Conservation (phyloP, 2,113 vertebrate genomes). For the Sakesphorus luctuosus region DNA sequence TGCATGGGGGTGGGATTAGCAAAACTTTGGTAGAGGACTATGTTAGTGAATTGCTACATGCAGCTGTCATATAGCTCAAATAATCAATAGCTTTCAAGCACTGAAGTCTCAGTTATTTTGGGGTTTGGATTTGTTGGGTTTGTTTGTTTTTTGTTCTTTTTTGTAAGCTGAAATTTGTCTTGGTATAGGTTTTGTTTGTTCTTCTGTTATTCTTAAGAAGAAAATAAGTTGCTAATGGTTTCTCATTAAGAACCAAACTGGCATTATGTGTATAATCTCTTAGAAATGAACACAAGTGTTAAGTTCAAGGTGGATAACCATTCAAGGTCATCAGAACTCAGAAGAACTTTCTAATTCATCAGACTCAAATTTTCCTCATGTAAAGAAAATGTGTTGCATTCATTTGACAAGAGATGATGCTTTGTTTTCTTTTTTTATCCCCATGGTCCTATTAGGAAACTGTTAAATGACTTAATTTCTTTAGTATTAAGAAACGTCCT, state of each 20-base stretch:
- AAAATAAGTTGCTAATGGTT: neutral
- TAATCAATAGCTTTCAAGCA: neutral
- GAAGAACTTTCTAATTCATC: neutral
- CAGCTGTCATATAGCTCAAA: neutral
- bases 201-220: neutral
- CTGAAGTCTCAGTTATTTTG: neutral
- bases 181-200: neutral
- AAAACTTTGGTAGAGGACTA: neutral
- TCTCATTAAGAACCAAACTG: neutral
- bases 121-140: neutral
- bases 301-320: neutral
- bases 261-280: neutral
- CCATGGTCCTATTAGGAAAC: neutral
- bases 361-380: neutral
- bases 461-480: neutral
- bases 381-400: neutral
- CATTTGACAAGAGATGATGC: neutral
- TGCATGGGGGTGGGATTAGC: neutral
- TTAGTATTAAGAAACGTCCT: neutral
- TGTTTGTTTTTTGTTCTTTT: too few relatives aligned
- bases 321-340: neutral
- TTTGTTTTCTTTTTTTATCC: neutral
- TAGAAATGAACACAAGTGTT: neutral
- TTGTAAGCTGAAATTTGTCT: neutral
- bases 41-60: neutral